Evolutionary conservation across 2,888 invertebrate genomes (phyloP), one percentile per base, ranked within the genome.

Genomic region (Plagiodera versicolora): DNA sequence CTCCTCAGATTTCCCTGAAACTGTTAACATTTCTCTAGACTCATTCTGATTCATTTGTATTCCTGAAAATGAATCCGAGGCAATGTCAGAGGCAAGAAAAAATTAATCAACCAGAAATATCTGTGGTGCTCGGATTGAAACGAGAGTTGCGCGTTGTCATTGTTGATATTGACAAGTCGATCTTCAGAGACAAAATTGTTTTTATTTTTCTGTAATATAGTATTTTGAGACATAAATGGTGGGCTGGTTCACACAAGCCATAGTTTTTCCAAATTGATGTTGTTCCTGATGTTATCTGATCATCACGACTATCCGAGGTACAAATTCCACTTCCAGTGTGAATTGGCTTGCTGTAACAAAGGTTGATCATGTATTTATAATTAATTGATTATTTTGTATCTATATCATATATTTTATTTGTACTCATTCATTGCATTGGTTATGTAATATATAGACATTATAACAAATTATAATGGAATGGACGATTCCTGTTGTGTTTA

Each of bases 331-430:
- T 24, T 46, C 54, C 44, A 56, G 57, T 52, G 59, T 28, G 63
- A 56, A 39, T 39, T 39, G 14, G 57, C 63, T 63, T 51, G 57
- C 63, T 61, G 55, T 57, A 16, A 57, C 9, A 44, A 58, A 60
- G 63, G 60, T 65, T 60, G 54, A 60, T 56, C 58, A 32, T 46
- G 48, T 39, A 56, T 56, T 60, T 65, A 61, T 65, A 47, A 61
- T n/a, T n/a, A n/a, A n/a, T 63, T 65, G 56, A 63, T 61, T 52
- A 65, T 62, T 65, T 65, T 63, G 65, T 65, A 65, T 63, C 58
- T 63, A 65, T 70, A 70, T 70, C 65, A 68, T 69, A 68, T 61
- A 70, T 70, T 66, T 69, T 69, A 69, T 63, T 64, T 67, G 69
- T 72, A 66, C 65, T 71, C 66, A 62, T 70, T 68, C 64, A 49